Evolutionary conservation across 2,888 invertebrate genomes (phyloP).

Genomic region (Chaitophorus viminalis): DNA sequence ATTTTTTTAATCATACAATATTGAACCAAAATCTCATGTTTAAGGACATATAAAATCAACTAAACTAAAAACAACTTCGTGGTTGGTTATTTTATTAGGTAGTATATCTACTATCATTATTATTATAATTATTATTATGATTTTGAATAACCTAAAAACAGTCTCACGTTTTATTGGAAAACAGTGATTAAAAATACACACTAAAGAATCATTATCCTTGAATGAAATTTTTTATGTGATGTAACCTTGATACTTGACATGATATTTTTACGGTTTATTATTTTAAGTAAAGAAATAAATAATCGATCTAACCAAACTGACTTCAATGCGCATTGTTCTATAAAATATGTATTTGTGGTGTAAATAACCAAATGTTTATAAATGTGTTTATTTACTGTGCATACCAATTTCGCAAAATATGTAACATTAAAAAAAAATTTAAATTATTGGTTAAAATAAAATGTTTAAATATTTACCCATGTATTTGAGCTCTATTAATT

Average conservation of each 20-base stretch:
- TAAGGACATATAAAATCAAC: not conserved
- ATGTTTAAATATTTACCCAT: no score
- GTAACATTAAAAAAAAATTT: no score
- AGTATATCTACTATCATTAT: not conserved
- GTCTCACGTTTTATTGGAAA: constrained; percentile 47
- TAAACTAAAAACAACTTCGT: no score
- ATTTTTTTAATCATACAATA: no score
- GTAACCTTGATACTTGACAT: constrained; percentile 10
- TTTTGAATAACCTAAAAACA: not conserved
- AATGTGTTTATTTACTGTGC: no score
- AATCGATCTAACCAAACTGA: constrained; percentile 1
- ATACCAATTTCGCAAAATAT: no score
- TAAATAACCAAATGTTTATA: no score
- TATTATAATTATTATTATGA: not conserved
- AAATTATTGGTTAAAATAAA: no score
- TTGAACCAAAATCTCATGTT: not conserved
- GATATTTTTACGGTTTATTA: constrained; percentile 13
- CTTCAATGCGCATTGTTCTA: not conserved
- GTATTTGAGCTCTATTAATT: no score
- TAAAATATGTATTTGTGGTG: no score
- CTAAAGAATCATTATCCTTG: constrained; percentile 45
- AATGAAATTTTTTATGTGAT: constrained; percentile 6
- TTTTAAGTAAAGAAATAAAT: not conserved
- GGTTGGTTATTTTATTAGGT: not conserved
- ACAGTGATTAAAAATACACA: constrained; percentile 30